phyloP scores from a whole-genome alignment of 2,888 invertebrate genomes.

The Drosophila lacicola region DNA sequence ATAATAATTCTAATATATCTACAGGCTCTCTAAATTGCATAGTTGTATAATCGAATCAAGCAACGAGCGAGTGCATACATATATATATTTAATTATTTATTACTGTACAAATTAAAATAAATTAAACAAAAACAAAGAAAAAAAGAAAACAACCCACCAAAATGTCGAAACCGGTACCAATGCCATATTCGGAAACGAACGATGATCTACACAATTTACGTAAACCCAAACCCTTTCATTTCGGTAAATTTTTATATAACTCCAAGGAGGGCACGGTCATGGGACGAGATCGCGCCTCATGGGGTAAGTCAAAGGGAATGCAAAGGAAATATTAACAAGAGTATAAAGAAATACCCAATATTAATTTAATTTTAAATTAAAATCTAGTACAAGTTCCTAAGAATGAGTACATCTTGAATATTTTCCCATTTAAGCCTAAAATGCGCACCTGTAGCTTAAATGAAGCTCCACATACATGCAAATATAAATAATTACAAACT shows the following conservation, averaged over 20 bases:
- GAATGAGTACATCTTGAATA: no score
- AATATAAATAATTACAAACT: no score
- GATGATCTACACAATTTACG: slow-evolving; percentile 77
- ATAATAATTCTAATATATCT: background rate
- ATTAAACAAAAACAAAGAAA: slow-evolving; percentile 4
- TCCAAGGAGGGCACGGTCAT: slow-evolving; percentile 87
- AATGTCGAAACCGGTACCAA: slow-evolving; percentile 82
- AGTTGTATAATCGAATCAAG: background rate
- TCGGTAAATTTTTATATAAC: slow-evolving; percentile 86
- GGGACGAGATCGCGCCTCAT: slow-evolving; percentile 87
- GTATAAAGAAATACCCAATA: no score
- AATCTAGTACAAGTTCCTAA: no score
- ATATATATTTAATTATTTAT: slow-evolving; percentile 5
- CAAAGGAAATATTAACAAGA: no score
- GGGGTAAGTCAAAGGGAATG: slow-evolving; percentile 87
- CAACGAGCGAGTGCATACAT: slow-evolving; percentile 6
- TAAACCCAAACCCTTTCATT: slow-evolving; percentile 81
- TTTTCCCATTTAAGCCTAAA: no score
- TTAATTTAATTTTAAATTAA: no score
- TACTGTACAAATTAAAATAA: slow-evolving; percentile 17
- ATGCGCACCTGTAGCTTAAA: no score
- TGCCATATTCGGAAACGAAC: slow-evolving; percentile 74
- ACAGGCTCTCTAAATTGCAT: slow-evolving; percentile 8
- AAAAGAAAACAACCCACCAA: slow-evolving; percentile 50
- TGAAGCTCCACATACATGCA: no score